Percentiles rank a stretch among this genome's conserved stretches.
Evolutionary conservation across 2,113 vertebrate genomes (phyloP).

Genomic region (Ellobius talpinus): DNA sequence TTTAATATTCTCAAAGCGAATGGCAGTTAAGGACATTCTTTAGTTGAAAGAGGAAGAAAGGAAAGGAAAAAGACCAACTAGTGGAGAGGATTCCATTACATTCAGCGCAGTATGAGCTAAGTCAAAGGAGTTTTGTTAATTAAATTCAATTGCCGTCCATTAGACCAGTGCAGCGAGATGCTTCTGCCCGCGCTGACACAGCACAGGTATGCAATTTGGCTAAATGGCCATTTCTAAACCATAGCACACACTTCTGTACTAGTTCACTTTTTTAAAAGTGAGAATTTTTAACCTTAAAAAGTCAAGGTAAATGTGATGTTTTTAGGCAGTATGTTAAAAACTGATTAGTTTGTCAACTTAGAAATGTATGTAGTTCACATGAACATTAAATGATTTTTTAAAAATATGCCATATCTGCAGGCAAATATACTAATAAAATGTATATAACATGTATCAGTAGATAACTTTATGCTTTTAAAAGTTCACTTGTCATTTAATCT

Average conservation of each 20-base stretch:
- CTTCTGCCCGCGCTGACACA: slow-evolving; percentile 96
- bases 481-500: slow-evolving; percentile 35
- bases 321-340: slow-evolving; percentile 66
- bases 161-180: slow-evolving; percentile 96
- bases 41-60: slow-evolving; percentile 73
- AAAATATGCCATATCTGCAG: neutral
- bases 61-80: neutral
- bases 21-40: slow-evolving; percentile 88
- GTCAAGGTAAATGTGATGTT: slow-evolving; percentile 74
- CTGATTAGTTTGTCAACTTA: slow-evolving; percentile 58
- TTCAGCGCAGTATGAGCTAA: slow-evolving; percentile 90
- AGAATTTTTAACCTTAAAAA: slow-evolving; percentile 77
- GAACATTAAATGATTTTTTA: slow-evolving; percentile 48
- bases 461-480: slow-evolving; percentile 14
- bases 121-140: slow-evolving; percentile 98
- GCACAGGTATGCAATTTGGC: slow-evolving; percentile 96
- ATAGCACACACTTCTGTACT: slow-evolving; percentile 86
- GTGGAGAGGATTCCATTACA: slow-evolving; percentile 89
- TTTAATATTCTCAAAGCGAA: slow-evolving; percentile 88
- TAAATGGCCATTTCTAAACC: slow-evolving; percentile 92
- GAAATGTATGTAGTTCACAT: slow-evolving; percentile 42
- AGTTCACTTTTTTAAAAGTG: slow-evolving; percentile 82
- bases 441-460: neutral
- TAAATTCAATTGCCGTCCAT: slow-evolving; percentile 99
- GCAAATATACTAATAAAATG: neutral